Evolutionary conservation across 2,888 invertebrate genomes (phyloP).

Genomic region (Melinaea marsaeus): DNA sequence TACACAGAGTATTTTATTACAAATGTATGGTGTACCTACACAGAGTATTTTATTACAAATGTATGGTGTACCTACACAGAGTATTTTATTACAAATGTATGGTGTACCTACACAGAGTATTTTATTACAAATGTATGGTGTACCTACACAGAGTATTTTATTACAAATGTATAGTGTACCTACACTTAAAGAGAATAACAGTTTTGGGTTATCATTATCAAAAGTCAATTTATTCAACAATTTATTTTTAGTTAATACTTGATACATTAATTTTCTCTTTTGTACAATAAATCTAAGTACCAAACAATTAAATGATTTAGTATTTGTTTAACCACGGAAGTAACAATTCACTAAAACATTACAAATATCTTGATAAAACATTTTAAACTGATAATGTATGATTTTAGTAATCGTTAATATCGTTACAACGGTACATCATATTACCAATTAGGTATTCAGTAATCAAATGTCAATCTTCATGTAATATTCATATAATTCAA

Average conservation of each 20-base stretch:
- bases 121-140: too few relatives aligned
- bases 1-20: too few relatives aligned
- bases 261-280: slow-evolving; percentile 67
- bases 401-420: slow-evolving; percentile 13
- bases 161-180: neutral
- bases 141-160: neutral
- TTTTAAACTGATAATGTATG: slow-evolving; percentile 15
- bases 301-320: slow-evolving; percentile 53
- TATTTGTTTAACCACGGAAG: slow-evolving; percentile 45
- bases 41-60: too few relatives aligned
- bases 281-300: slow-evolving; percentile 68
- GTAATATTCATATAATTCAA: too few relatives aligned
- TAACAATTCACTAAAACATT: slow-evolving; percentile 41
- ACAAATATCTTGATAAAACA: slow-evolving; percentile 17
- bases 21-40: too few relatives aligned
- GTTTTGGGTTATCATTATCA: neutral
- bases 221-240: slow-evolving; percentile 52
- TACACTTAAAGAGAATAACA: neutral
- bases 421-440: neutral
- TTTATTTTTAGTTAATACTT: slow-evolving; percentile 63
- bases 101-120: too few relatives aligned
- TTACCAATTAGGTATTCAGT: neutral
- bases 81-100: too few relatives aligned
- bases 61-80: too few relatives aligned
- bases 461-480: too few relatives aligned